phyloP scores from a whole-genome alignment of 2,797 vertebrate genomes.

The Cryptoblepharus egeriae region DNA sequence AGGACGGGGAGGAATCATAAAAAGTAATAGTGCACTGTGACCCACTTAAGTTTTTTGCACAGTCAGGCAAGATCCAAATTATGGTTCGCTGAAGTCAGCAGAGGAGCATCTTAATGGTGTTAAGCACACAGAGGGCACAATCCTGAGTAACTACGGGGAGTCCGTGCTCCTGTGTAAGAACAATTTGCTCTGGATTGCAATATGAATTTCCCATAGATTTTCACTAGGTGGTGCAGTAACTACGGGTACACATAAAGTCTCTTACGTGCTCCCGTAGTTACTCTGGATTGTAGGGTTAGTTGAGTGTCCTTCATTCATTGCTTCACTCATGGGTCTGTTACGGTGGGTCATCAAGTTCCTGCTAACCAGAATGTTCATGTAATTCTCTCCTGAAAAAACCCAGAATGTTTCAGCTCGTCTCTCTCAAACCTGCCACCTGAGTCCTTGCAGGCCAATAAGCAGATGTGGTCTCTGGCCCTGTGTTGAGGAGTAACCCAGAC shows the following conservation, averaged over 20 bases:
- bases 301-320: too few species aligned
- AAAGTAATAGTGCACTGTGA: too few species aligned
- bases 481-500: conserved; percentile 54
- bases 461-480: conserved; percentile 36
- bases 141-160: too few species aligned
- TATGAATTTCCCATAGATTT: too few species aligned
- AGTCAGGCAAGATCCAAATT: neutral
- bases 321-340: neutral
- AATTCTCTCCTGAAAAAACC: neutral
- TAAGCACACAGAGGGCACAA: neutral
- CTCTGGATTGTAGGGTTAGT: too few species aligned
- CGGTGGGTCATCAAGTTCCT: conserved; percentile 11
- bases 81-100: conserved; percentile 20
- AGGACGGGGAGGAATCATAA: too few species aligned
- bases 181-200: too few species aligned
- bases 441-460: conserved; percentile 51
- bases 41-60: neutral
- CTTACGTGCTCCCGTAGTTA: too few species aligned
- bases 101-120: neutral
- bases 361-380: neutral
- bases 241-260: too few species aligned
- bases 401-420: neutral
- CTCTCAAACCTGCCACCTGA: neutral
- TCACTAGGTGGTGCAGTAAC: too few species aligned
- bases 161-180: too few species aligned